Evolutionary conservation across 1,140 invertebrate genomes (phyloP), one percentile per base, ranked within the genome.

Genomic region (Cherax destructor): DNA sequence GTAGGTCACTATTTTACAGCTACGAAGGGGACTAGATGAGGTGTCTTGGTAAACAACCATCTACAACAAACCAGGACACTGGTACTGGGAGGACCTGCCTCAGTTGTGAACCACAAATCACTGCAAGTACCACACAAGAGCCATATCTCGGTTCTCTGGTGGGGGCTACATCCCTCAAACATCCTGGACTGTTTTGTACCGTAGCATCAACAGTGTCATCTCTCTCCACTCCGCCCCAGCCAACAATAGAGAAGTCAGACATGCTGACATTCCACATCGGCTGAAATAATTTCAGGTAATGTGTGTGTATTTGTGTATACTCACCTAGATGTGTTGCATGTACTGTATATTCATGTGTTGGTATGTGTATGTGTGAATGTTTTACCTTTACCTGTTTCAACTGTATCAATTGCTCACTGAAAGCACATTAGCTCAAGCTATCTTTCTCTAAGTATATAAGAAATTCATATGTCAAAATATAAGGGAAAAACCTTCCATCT

Each of bases 391-490:
- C 50, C 86, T 59, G 41, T 59, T 47, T 88, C 72, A 78, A 80
- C 83, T 91, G 56, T 79, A 91, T 78, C 74, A 86, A 59, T 69
- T 84, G 89, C 89, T 91, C 89, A 91, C 83, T 91, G 89, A 91
- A 91, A 91, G 89, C 89, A 91, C 76, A 91, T 78, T 84, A 91
- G 89, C 83, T 84, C 81, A 91, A 83, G 90, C 90, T 91, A 83
- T 85, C 65, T 91, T 76, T 83, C 85, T 74, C 85, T 91, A 91
- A 91, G 85, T 74, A 91, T 91, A 91, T 91, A 91, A 81, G 77
- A 91, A 91, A 91, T 91, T 87, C 90, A 86, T 83, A 83, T 91
- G 77, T 91, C 90, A 91, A 91, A 91, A 91, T 91, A 91, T 91
- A 91, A 91, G 90, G 79, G 79, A 86, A 79, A 78, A 81, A 91